phyloP scores from a whole-genome alignment of 2,888 invertebrate species.

The Eristalis pertinax region DNA sequence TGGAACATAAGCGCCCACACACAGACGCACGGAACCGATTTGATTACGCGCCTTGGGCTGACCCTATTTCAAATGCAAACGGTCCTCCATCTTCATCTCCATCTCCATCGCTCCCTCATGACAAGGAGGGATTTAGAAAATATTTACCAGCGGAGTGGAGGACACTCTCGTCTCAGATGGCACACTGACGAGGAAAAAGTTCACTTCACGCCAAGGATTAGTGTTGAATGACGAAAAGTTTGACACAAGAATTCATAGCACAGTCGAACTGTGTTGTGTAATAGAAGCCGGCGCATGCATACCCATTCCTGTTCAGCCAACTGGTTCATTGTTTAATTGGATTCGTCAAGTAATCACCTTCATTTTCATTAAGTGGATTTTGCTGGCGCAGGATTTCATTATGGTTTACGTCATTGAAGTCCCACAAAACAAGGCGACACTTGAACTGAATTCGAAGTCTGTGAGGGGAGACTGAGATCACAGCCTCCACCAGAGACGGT shows the following conservation, averaged over 20 bases:
- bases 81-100: no score
- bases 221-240: not conserved
- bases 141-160: not conserved
- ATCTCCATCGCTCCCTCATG: not conserved
- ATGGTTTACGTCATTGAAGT: not conserved
- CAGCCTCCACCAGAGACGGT: not conserved
- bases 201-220: not conserved
- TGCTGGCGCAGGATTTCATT: not conserved
- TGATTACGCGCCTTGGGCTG: conserved; percentile 18
- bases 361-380: not conserved
- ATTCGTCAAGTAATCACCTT: not conserved
- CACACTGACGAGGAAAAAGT: not conserved
- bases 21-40: conserved; percentile 37
- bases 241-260: not conserved
- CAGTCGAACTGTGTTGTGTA: not conserved
- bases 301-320: not conserved
- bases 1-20: conserved; percentile 16
- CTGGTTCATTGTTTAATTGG: not conserved
- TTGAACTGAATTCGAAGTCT: not conserved
- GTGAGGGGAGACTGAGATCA: not conserved
- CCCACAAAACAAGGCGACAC: no score
- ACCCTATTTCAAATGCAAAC: conserved; percentile 40
- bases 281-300: not conserved
- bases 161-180: not conserved
- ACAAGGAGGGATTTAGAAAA: not conserved